A percentile compares a stretch with the other conserved stretches of the same genome.
Conservation (phyloP, 2,797 vertebrate species). For the Coilia nasus region DNA sequence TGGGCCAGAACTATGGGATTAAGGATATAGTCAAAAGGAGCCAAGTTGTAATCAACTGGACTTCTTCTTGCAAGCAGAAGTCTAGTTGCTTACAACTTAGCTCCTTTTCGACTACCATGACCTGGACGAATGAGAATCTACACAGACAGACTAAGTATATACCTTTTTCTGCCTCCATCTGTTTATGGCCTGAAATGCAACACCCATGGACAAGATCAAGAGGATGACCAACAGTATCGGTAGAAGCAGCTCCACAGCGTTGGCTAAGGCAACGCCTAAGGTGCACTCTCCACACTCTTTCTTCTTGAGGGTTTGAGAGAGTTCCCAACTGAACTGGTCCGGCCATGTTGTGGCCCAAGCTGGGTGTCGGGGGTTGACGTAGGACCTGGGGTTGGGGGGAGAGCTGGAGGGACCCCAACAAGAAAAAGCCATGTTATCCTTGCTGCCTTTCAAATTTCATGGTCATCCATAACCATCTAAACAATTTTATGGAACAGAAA, state of each 20-base stretch:
- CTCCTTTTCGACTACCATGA: too few species aligned
- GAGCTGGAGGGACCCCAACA: slow-evolving; percentile 52
- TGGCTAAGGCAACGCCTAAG: neutral
- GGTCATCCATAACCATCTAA: slow-evolving; percentile 5
- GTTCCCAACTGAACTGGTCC: neutral
- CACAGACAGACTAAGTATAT: too few species aligned
- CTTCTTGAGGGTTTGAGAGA: neutral
- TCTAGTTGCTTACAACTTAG: too few species aligned
- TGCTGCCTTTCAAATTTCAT: neutral
- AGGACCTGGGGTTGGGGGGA: slow-evolving; percentile 23
- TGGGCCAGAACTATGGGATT: too few species aligned
- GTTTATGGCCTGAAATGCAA: neutral
- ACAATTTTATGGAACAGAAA: neutral
- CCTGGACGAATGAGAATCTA: too few species aligned
- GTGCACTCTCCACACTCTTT: neutral
- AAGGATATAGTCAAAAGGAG: too few species aligned
- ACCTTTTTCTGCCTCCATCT: neutral
- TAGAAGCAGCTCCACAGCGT: slow-evolving; percentile 13
- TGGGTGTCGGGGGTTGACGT: slow-evolving; percentile 26
- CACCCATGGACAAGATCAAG: neutral
- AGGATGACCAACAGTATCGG: neutral
- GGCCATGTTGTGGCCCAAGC: slow-evolving; percentile 19
- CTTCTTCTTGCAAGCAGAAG: too few species aligned
- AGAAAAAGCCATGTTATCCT: slow-evolving; percentile 39
- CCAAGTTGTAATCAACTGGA: too few species aligned